Percentiles rank a stretch among this genome's conserved stretches.
phyloP scores from a whole-genome alignment of 2,888 invertebrate species.

The Morpho helenor region DNA sequence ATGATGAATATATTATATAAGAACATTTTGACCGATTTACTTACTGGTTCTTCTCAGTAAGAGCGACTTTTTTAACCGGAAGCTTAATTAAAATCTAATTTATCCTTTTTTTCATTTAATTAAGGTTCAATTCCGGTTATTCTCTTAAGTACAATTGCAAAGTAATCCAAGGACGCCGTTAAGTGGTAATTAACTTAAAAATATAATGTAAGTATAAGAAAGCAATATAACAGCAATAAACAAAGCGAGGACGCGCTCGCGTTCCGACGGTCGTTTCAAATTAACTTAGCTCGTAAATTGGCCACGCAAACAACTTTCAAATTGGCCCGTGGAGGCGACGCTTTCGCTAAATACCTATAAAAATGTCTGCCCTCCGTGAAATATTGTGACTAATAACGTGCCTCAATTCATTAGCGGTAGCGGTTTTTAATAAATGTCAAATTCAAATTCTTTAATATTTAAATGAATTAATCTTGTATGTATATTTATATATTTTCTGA shows the following conservation, averaged over 20 bases:
- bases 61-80: too few relatives aligned
- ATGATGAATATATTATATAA: too few relatives aligned
- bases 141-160: too few relatives aligned
- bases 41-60: too few relatives aligned
- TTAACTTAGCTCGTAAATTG: constrained; percentile 60
- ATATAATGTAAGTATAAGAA: constrained; percentile 23
- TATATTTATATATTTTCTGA: too few relatives aligned
- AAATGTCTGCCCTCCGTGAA: constrained; percentile 73
- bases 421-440: constrained; percentile 9
- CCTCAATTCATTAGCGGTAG: constrained; percentile 26
- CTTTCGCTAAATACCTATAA: constrained; percentile 79
- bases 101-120: too few relatives aligned
- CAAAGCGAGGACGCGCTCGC: constrained; percentile 33
- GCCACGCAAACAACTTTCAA: constrained; percentile 75
- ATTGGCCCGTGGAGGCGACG: constrained; percentile 74
- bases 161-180: background rate
- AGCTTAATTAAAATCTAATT: too few relatives aligned
- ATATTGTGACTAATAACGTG: constrained; percentile 65
- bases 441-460: too few relatives aligned
- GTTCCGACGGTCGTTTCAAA: constrained; percentile 29
- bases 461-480: too few relatives aligned
- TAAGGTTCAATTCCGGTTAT: too few relatives aligned
- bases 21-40: too few relatives aligned
- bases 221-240: constrained; percentile 32
- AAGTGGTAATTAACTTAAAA: background rate